These are phyloP conservation scores for Serrognathus titanus DNA, from an alignment of 2,888 invertebrate species.

Conservation along the genomic window DNA sequence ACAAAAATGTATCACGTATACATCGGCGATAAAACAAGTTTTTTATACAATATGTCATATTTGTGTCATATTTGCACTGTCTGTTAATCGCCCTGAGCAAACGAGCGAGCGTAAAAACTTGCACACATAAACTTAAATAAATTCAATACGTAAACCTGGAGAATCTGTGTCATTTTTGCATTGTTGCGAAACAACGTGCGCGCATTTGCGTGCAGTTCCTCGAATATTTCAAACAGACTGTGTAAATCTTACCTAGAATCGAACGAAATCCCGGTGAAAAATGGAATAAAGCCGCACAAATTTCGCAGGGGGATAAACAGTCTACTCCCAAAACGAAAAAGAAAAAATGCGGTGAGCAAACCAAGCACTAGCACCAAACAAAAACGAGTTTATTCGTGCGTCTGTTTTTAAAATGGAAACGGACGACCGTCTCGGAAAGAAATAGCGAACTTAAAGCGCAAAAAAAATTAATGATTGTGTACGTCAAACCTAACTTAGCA, in stretches of 20 bases:
- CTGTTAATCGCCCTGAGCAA: background rate
- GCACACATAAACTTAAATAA: background rate
- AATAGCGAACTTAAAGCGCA: background rate
- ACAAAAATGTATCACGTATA: too few relatives aligned
- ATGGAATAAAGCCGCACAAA: too few relatives aligned
- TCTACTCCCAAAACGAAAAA: too few relatives aligned
- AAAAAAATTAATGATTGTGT: background rate
- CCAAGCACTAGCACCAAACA: too few relatives aligned
- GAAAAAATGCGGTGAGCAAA: too few relatives aligned
- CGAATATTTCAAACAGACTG: background rate
- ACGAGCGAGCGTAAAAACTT: background rate
- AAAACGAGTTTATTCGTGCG: too few relatives aligned
- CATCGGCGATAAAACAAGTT: too few relatives aligned
- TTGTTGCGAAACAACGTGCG: background rate
- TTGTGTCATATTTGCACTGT: slow-evolving; percentile 3
- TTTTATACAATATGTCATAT: background rate
- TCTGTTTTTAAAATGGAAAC: too few relatives aligned
- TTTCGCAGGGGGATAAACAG: too few relatives aligned
- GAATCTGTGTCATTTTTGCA: slow-evolving; percentile 4
- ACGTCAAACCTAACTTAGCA: slow-evolving; percentile 1
- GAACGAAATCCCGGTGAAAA: background rate
- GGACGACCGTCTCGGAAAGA: background rate
- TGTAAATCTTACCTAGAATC: background rate
- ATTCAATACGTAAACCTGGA: background rate
- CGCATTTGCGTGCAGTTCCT: background rate